phyloP scores from a whole-genome alignment of 2,888 invertebrate species.

The Drosophila colorata region DNA sequence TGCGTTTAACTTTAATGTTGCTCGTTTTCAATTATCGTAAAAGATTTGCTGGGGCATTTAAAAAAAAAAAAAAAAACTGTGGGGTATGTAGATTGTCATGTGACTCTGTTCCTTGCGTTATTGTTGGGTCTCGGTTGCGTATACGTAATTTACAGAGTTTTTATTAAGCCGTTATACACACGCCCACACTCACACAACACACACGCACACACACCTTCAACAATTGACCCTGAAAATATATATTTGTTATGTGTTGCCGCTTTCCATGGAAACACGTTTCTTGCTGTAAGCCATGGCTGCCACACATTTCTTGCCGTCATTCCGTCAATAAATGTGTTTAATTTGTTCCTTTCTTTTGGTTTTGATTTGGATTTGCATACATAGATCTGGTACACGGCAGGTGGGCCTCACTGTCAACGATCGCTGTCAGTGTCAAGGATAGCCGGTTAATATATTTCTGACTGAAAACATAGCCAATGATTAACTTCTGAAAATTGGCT shows the following conservation, averaged over 20 bases:
- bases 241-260: conserved; percentile 18
- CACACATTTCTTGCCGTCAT: conserved; percentile 25
- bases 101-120: background rate
- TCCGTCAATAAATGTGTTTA: conserved; percentile 23
- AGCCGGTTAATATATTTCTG: conserved; percentile 22
- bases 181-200: background rate
- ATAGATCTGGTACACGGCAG: conserved; percentile 22
- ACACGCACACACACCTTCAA: background rate
- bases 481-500: conserved; percentile 2
- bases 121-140: conserved; percentile 15
- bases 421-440: conserved; percentile 22
- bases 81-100: background rate
- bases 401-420: conserved; percentile 15
- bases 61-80: no score
- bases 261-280: conserved; percentile 40
- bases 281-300: conserved; percentile 15
- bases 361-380: conserved; percentile 38
- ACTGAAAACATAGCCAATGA: background rate
- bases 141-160: conserved; percentile 49
- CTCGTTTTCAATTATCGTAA: no score
- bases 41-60: no score
- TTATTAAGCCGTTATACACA: conserved; percentile 6
- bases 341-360: conserved; percentile 26
- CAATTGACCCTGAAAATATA: conserved; percentile 58
- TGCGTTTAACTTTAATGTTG: no score